Evolutionary conservation across 2,113 vertebrate species (phyloP).

Genomic region (Dascyllus trimaculatus): DNA sequence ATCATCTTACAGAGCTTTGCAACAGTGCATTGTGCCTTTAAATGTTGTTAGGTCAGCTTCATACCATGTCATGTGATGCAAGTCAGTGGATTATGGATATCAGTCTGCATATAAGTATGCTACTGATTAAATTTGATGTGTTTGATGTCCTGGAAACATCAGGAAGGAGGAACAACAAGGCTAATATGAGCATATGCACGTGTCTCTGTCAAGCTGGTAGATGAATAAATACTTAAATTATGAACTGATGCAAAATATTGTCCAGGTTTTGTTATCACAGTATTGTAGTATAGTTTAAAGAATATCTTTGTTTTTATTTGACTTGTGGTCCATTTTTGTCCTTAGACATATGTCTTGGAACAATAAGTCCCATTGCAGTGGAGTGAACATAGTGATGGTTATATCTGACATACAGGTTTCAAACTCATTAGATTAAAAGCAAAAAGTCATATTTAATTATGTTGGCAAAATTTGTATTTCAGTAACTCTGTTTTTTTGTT

Average conservation of each 20-base stretch:
- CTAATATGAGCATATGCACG: background rate
- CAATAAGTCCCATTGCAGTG: background rate
- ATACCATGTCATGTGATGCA: conserved; percentile 4
- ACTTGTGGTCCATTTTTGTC: conserved; percentile 17
- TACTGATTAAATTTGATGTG: background rate
- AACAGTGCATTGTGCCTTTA: background rate
- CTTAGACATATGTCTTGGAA: conserved; percentile 7
- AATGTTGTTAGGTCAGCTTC: background rate
- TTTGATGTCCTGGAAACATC: background rate
- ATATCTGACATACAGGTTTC: conserved; percentile 2
- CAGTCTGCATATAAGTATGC: background rate
- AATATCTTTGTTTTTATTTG: background rate
- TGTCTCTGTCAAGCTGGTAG: background rate
- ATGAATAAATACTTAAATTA: background rate
- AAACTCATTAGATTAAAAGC: background rate
- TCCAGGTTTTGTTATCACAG: too few species aligned
- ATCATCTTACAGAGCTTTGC: background rate
- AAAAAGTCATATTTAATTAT: too few species aligned
- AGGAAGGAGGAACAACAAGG: background rate
- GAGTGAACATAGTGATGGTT: background rate
- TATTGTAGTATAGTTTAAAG: background rate
- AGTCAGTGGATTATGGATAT: background rate
- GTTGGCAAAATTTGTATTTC: background rate
- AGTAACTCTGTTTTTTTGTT: background rate
- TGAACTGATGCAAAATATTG: too few species aligned